Base-by-base conservation (phyloP, 2,797 vertebrate genomes). In the Synaphobranchus kaupii region DNA sequence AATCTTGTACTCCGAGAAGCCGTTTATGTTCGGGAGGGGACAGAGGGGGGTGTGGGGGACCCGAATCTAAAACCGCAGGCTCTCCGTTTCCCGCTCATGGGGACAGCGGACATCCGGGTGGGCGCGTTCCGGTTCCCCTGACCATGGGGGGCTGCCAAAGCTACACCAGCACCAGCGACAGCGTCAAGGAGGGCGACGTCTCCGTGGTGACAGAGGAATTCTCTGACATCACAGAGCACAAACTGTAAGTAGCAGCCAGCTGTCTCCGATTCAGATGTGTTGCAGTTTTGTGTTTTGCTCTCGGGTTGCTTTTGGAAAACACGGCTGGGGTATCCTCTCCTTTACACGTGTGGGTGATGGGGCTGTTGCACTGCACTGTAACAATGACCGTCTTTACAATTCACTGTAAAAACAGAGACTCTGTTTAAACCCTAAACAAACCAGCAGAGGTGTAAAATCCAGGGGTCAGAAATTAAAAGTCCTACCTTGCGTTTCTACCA, bases 101-200 rank as follows among this genome's bases (percentile, higher is more conserved):
- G 88, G 88, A 68, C 78, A 84, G 88, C 66, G 22, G 88, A 4
- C 84, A 13, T 47, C 10, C 52, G 12, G 20, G 39, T 63, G 15
- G 31, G 25, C 47, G 47, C 25, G 28, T 17, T 73, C 44, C 58
- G 4, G 56, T 73, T 50, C 92, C 91, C 88, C 71, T 87, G 71
- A 92, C 92, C 93, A 96, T 96, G 95, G 95, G 95, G 92, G 95
- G 95, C 91, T 96, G 95, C 91, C 94, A 96, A 91, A 96, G 95
- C 91, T 95, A 95, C 94, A 93, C 94, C 93, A 71, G 86, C 28
- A n/a, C 94, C 94, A 8, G 90, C 92, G 31, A 63, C 85, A 78
- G 78, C 2, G 56, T 17, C 68, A 56, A 13, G 20, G 80, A 86
- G 68, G 85, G 31, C 4, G 71, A 84, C n/a, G 28, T 81, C 68